These are phyloP conservation scores for Lepidurus apus DNA, from an alignment of 1,140 invertebrate genomes.

Conservation along the genomic window DNA sequence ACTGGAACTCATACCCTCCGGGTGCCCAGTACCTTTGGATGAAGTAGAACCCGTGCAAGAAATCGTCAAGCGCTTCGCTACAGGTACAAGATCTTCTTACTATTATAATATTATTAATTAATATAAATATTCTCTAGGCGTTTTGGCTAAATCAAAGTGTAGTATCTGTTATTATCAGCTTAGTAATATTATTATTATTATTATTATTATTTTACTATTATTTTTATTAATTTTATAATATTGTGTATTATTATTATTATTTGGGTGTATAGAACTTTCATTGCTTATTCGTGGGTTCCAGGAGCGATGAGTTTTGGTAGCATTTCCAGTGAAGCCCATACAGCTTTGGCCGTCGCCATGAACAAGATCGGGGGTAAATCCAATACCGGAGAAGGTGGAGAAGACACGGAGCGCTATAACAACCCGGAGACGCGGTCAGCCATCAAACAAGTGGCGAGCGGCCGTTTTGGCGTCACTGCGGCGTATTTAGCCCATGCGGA, in stretches of 20 bases:
- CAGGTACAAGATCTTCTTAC: no score
- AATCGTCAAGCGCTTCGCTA: conserved; percentile 88
- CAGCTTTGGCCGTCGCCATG: conserved; percentile 93
- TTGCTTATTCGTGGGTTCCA: conserved; percentile 33
- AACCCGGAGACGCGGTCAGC: conserved; percentile 73
- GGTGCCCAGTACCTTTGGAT: conserved; percentile 66
- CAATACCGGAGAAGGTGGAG: conserved; percentile 93
- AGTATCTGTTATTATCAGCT: no score
- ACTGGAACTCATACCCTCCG: conserved; percentile 70
- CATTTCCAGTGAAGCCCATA: conserved; percentile 89
- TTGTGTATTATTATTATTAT: not conserved
- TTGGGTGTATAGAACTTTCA: conserved; percentile 27
- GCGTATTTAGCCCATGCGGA: conserved; percentile 94
- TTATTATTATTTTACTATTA: no score
- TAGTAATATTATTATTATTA: not conserved
- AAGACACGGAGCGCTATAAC: conserved; percentile 80
- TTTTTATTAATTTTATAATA: no score
- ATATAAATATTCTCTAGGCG: no score
- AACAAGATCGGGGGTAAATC: conserved; percentile 92
- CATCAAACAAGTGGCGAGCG: conserved; percentile 87
- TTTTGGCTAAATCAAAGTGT: no score
- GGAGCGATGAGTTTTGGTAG: conserved; percentile 91
- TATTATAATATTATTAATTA: no score
- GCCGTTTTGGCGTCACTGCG: conserved; percentile 95
- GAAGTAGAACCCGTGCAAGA: conserved; percentile 89